Evolutionary conservation across 1,140 invertebrate genomes (phyloP).

Genomic region (Drosophila guanche): DNA sequence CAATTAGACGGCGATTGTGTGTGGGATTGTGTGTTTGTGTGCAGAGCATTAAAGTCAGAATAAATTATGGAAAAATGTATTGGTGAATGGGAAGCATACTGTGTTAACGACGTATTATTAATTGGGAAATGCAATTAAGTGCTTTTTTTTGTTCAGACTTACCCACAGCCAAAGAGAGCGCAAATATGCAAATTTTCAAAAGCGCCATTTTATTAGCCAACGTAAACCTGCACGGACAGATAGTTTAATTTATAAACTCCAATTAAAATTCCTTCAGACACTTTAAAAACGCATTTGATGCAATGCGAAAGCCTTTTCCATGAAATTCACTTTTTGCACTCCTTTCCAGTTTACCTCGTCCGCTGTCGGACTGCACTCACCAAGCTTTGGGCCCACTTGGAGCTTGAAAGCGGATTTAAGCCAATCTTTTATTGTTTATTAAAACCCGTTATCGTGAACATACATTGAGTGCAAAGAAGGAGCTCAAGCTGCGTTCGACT

Average conservation of each 20-base stretch:
- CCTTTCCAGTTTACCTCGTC: neutral
- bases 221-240: slow-evolving; percentile 61
- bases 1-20: slow-evolving; percentile 62
- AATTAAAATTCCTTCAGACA: slow-evolving; percentile 34
- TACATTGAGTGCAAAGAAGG: too few relatives aligned
- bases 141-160: slow-evolving; percentile 48
- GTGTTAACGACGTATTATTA: slow-evolving; percentile 43
- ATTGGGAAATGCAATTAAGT: slow-evolving; percentile 53
- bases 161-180: slow-evolving; percentile 71
- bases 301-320: neutral
- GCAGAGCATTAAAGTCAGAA: slow-evolving; percentile 41
- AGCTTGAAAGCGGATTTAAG: too few relatives aligned
- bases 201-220: slow-evolving; percentile 68
- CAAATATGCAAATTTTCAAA: slow-evolving; percentile 79
- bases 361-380: too few relatives aligned
- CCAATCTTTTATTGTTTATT: too few relatives aligned
- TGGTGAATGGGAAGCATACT: slow-evolving; percentile 12
- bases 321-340: slow-evolving; percentile 30
- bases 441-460: too few relatives aligned
- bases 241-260: slow-evolving; percentile 39
- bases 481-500: too few relatives aligned
- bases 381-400: too few relatives aligned
- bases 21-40: neutral
- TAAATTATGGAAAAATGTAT: slow-evolving; percentile 47
- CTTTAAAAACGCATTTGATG: slow-evolving; percentile 16